Evolutionary conservation across 2,113 vertebrate species (phyloP), one percentile per base, ranked within the genome.

Genomic region (Cygnus atratus): DNA sequence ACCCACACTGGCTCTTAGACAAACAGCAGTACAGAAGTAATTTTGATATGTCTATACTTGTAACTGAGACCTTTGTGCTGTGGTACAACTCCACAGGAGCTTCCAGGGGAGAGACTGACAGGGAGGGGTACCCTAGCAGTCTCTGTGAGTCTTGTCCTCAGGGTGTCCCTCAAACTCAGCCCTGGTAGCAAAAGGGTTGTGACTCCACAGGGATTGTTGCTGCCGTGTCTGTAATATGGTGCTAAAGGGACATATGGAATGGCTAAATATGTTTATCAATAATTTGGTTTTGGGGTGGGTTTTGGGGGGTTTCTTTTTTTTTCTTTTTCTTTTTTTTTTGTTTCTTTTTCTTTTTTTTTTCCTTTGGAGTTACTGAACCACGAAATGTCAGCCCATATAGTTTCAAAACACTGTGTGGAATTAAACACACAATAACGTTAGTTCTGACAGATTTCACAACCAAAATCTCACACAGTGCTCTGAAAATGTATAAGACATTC

Each of bases 61-160:
- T 44, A 57, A 20, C 44, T n/a, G 46, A 80, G 52, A 29, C 12
- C 19, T 24, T 41, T 58, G 59, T 52, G 25, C 25, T 71, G 15
- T 19, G 44, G 24, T 52, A 28, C 41, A 58, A 4, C 29, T 50
- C 46, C 7, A 0, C 5, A 9, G 0, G 0, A 52, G 18, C 8
- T 62, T 37, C 22, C 25, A 26, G 33, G 11, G 12, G 28, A 14
- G 28, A 58, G 43, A 84, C 31, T 0, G 2, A 63, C 13, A 39
- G 71, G 26, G 13, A 72, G 24, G 24, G 14, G 3, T 37, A 41
- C 10, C 7, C 0, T 0, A 59, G 48, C 17, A 29, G 18, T 16
- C 22, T 16, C 48, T 10, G 4, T 0, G 3, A 41, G 11, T 63
- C 50, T 14, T 24, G 16, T 37, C 13, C 0, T 1, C 33, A 2